Evolutionary conservation across 1,140 invertebrate genomes (phyloP).

Genomic region (Plutomurus gul): DNA sequence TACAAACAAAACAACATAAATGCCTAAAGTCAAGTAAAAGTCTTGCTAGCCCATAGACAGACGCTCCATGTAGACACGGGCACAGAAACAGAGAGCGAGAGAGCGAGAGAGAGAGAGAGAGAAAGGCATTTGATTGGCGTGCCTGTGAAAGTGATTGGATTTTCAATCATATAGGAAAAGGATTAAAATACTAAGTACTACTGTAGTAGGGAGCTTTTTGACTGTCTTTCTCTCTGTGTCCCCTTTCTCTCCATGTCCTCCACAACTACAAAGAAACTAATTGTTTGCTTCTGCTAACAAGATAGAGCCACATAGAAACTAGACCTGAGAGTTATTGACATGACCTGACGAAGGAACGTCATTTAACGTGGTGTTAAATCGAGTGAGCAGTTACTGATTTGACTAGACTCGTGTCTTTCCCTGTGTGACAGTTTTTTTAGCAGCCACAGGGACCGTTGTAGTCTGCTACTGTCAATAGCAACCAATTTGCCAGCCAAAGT

Average conservation of each 20-base stretch:
- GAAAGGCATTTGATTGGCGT: background rate
- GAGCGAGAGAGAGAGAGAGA: background rate
- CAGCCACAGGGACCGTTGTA: background rate
- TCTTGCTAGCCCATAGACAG: too few relatives aligned
- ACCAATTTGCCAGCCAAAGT: too few relatives aligned
- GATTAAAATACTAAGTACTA: background rate
- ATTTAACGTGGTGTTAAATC: background rate
- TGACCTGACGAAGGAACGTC: background rate
- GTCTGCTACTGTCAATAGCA: background rate
- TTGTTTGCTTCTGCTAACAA: too few relatives aligned
- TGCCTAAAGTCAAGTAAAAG: background rate
- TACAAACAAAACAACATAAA: background rate
- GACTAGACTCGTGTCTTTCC: background rate
- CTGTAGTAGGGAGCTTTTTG: background rate
- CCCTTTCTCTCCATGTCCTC: too few relatives aligned
- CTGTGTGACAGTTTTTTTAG: constrained; percentile 12
- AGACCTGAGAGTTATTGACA: background rate
- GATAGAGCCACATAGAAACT: background rate
- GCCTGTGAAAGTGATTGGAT: constrained; percentile 10
- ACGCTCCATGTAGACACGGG: too few relatives aligned
- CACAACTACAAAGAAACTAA: too few relatives aligned
- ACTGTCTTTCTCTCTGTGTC: too few relatives aligned
- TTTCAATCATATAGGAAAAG: constrained; percentile 2
- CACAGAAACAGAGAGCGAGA: too few relatives aligned
- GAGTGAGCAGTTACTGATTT: background rate